These are phyloP conservation scores for Ceratosolen fusciceps DNA, from an alignment of 1,140 invertebrate genomes.

Conservation along the genomic window DNA sequence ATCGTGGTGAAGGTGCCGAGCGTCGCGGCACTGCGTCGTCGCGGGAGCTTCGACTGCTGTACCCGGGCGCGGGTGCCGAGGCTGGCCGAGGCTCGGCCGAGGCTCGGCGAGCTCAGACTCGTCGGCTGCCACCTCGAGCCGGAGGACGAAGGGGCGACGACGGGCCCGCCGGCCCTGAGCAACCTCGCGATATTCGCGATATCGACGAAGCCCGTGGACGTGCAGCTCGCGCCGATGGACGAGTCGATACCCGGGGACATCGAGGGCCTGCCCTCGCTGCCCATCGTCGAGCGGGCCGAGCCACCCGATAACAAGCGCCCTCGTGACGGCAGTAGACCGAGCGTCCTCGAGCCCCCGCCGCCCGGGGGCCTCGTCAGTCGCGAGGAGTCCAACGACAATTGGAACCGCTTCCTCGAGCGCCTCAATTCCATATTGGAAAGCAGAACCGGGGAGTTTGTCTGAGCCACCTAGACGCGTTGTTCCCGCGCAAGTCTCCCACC, in stretches of 20 bases:
- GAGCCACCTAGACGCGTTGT: no score
- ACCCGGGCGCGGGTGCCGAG: constrained; percentile 25
- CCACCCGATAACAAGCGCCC: constrained; percentile 49
- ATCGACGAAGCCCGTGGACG: constrained; percentile 62
- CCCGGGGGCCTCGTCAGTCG: constrained; percentile 65
- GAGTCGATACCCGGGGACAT: constrained; percentile 56
- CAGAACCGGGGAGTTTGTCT: constrained; percentile 66
- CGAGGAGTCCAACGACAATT: constrained; percentile 66
- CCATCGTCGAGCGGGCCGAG: constrained; percentile 55
- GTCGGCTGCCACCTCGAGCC: background rate
- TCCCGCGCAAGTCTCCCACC: no score
- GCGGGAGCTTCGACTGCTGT: constrained; percentile 35
- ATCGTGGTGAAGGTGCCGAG: constrained; percentile 25
- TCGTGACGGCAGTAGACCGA: constrained; percentile 61
- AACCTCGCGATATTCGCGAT: constrained; percentile 67
- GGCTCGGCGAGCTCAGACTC: constrained; percentile 44
- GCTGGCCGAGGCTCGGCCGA: constrained; percentile 48
- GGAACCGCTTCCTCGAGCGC: constrained; percentile 66
- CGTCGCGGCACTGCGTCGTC: background rate
- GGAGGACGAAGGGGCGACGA: constrained; percentile 45
- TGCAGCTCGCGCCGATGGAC: constrained; percentile 53
- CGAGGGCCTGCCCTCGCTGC: constrained; percentile 61
- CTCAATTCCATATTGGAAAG: constrained; percentile 69
- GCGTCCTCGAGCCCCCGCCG: constrained; percentile 66
- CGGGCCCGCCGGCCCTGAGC: constrained; percentile 63